Evolutionary conservation across 2,113 vertebrate species (phyloP).

Genomic region (Sprattus sprattus): DNA sequence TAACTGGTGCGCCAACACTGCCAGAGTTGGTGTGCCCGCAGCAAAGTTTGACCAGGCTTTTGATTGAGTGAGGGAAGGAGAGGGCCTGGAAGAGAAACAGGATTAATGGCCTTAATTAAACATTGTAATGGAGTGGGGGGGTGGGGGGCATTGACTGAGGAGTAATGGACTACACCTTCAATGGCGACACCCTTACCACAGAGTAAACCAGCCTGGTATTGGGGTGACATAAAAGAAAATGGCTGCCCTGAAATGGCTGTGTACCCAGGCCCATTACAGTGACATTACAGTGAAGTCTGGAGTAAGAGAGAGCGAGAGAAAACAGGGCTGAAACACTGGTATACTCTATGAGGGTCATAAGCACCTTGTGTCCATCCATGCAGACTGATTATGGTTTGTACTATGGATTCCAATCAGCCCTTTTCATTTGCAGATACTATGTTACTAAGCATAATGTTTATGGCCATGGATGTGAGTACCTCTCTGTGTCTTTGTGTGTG

Average conservation of each 20-base stretch:
- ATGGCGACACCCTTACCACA: neutral
- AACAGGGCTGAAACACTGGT: too few species aligned
- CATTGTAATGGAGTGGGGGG: constrained; percentile 20
- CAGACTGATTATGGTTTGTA: neutral
- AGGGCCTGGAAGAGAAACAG: constrained; percentile 32
- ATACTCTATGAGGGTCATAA: too few species aligned
- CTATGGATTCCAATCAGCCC: neutral
- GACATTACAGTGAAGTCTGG: neutral
- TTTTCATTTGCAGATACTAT: neutral
- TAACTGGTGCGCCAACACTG: neutral
- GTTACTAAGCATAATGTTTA: neutral
- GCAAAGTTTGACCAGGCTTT: constrained; percentile 13
- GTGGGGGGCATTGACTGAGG: neutral
- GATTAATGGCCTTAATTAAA: constrained; percentile 39
- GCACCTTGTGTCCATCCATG: neutral
- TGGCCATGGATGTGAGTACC: neutral
- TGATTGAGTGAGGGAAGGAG: constrained; percentile 26
- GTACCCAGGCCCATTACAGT: neutral
- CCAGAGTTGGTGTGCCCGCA: neutral
- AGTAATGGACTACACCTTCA: constrained; percentile 11
- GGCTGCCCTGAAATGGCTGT: neutral
- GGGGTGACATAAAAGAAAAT: neutral
- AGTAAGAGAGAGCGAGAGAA: too few species aligned
- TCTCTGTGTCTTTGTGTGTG: neutral
- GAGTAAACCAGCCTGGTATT: neutral